These are phyloP conservation scores for Amiota communis DNA, from an alignment of 2,888 invertebrate species.

Conservation along the genomic window DNA sequence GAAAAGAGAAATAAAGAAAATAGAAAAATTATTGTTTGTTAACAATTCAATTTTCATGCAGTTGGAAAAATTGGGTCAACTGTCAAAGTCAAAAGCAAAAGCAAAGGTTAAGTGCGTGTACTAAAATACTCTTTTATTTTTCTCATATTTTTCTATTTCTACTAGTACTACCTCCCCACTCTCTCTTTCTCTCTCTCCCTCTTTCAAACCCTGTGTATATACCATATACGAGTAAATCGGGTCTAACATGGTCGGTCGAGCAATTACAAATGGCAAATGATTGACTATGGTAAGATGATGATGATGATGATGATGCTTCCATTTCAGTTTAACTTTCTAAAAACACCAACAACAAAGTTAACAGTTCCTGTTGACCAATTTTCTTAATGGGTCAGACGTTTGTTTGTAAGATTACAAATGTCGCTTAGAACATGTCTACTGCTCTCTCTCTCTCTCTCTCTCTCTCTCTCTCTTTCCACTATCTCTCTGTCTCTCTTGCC, in stretches of 20 bases:
- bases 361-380: slow-evolving; percentile 63
- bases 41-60: slow-evolving; percentile 28
- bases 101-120: slow-evolving; percentile 58
- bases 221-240: background rate
- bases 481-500: background rate
- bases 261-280: slow-evolving; percentile 6
- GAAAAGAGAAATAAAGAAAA: background rate
- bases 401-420: slow-evolving; percentile 31
- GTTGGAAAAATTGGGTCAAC: slow-evolving; percentile 61
- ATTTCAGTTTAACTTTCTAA: slow-evolving; percentile 24
- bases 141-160: background rate
- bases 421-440: slow-evolving; percentile 7
- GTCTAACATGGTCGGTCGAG: background rate
- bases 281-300: background rate
- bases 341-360: slow-evolving; percentile 8
- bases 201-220: background rate
- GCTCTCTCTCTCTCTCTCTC: background rate
- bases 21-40: background rate
- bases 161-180: background rate
- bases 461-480: background rate
- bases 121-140: slow-evolving; percentile 13
- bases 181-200: slow-evolving; percentile 20
- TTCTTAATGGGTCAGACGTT: slow-evolving; percentile 60
- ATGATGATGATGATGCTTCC: background rate
- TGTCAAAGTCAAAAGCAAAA: slow-evolving; percentile 59